Evolutionary conservation across 1,140 invertebrate species (phyloP), one percentile per base, ranked within the genome.

Genomic region (Holotrichia oblita): DNA sequence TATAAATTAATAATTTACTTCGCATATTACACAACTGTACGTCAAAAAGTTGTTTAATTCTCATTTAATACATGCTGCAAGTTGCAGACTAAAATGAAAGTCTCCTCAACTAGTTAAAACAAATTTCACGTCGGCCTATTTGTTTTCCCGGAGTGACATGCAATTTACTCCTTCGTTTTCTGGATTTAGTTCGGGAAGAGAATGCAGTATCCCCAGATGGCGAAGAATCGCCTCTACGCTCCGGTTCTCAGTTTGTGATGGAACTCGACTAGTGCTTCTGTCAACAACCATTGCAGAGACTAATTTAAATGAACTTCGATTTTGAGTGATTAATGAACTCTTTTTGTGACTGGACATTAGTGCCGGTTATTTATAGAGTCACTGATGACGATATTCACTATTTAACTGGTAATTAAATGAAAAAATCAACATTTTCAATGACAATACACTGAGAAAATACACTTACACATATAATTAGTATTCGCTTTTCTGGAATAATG

Each of bases 81-180:
- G 64, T 74, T 44, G 73, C 27, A 42, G n/a, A 20, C 41, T 9
- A 74, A 41, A 74, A 74, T 74, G 40, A 44, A 74, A 74, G 41
- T 74, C 41, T 74, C 73, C 40, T 74, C 34, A 76, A 76, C 82
- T 83, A 82, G 79, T 83, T 83, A 80, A 81, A 82, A 83, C 82
- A 83, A 83, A 82, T 83, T 83, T 81, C 82, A 83, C 82, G 82
- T 83, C 80, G 81, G 79, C 82, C 78, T 82, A 83, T 83, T 83
- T 81, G 82, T 83, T 81, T 83, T 83, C 76, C 73, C 44, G 61
- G 80, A 83, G 81, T 83, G 82, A 83, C 82, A 83, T 81, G 82
- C 82, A 83, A 83, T 83, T 83, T 83, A 83, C 81, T 79, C 77
- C 78, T 82, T 83, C 80, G 77, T 79, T 79, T 77, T 64, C 76